These are phyloP conservation scores for Oreochromis tanganicae DNA, from an alignment of 2,113 vertebrate species.

Conservation along the genomic window DNA sequence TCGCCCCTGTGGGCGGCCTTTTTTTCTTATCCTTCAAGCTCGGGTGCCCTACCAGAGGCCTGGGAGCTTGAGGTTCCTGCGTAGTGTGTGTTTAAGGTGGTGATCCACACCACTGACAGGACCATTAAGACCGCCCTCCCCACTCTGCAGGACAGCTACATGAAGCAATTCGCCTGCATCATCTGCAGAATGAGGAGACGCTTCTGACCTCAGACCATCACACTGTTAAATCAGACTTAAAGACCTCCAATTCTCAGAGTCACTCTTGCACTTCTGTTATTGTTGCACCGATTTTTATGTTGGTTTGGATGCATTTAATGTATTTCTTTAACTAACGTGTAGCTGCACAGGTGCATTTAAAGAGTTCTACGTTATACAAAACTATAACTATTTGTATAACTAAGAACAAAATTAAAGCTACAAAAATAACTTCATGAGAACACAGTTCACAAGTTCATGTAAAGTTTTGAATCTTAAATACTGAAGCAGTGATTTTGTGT, in stretches of 20 bases:
- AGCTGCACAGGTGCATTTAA: background rate
- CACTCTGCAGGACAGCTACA: background rate
- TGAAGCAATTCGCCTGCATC: background rate
- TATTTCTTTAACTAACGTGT: background rate
- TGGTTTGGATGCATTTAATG: rapidly evolving
- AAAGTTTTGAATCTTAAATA: background rate
- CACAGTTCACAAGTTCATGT: background rate
- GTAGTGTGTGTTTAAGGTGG: background rate
- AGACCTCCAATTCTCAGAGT: rapidly evolving
- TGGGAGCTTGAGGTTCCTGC: background rate
- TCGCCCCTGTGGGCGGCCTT: background rate
- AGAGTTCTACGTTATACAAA: background rate
- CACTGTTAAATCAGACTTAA: background rate
- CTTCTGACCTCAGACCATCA: background rate
- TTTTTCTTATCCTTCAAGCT: too few relatives aligned
- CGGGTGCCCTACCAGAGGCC: background rate
- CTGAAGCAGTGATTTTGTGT: background rate
- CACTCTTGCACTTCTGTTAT: rapidly evolving
- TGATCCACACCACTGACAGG: background rate
- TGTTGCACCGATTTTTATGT: rapidly evolving
- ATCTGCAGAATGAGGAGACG: background rate
- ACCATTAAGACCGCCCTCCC: background rate
- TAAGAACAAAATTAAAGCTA: background rate
- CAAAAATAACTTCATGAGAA: background rate
- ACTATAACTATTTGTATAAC: background rate